phyloP scores from a whole-genome alignment of 1,140 invertebrate genomes.

The Drosophila guanche region DNA sequence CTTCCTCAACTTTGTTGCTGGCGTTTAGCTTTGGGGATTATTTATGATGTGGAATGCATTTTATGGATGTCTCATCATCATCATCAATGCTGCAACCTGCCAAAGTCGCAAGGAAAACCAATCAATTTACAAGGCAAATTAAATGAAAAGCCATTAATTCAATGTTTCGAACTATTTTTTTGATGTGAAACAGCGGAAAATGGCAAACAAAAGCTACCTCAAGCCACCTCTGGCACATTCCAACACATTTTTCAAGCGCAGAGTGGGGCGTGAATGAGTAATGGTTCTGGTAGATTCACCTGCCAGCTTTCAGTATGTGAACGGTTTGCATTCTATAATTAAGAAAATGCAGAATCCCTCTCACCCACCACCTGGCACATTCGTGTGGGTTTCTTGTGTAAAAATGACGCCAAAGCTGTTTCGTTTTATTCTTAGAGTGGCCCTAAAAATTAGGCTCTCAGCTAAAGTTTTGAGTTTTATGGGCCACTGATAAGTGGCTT shows the following conservation, averaged over 20 bases:
- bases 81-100: slow-evolving; percentile 20
- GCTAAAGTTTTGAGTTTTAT: slow-evolving; percentile 13
- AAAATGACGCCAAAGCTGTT: slow-evolving; percentile 13
- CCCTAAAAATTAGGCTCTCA: neutral
- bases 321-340: slow-evolving; percentile 64
- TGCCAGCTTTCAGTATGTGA: slow-evolving; percentile 36
- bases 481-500: slow-evolving; percentile 39
- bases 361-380: too few relatives aligned
- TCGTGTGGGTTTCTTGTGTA: neutral
- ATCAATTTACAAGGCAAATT: slow-evolving; percentile 1
- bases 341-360: slow-evolving; percentile 16
- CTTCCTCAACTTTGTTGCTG: neutral
- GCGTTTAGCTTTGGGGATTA: neutral
- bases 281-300: slow-evolving; percentile 33
- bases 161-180: too few relatives aligned
- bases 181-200: neutral
- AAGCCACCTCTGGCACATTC: neutral
- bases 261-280: slow-evolving; percentile 20
- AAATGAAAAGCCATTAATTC: slow-evolving; percentile 1
- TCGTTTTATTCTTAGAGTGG: neutral
- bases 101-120: neutral
- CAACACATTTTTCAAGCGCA: neutral
- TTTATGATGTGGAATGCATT: slow-evolving; percentile 38
- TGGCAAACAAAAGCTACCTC: slow-evolving; percentile 13
- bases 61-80: slow-evolving; percentile 8